Conservation (phyloP, 1,140 invertebrate genomes). For the Zaprionus gabonicus region DNA sequence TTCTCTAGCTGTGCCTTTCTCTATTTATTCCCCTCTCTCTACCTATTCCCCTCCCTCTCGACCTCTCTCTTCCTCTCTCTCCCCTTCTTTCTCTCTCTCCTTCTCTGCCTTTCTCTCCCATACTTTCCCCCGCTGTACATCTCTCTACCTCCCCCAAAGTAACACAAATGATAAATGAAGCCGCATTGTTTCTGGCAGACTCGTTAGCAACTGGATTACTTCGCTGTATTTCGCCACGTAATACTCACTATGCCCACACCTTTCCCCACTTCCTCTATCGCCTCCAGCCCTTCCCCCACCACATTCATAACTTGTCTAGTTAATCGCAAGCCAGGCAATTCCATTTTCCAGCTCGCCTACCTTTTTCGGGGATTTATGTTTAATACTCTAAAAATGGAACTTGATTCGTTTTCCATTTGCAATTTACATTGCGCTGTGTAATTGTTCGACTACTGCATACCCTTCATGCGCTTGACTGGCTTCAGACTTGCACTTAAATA, state of each 20-base stretch:
- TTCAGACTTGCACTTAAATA: no score
- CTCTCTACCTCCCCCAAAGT: neutral
- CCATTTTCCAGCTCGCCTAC: neutral
- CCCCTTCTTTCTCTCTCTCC: neutral
- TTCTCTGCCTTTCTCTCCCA: neutral
- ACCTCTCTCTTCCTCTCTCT: neutral
- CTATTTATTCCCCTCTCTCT: no score
- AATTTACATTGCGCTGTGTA: no score
- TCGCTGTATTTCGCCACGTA: conserved; percentile 6
- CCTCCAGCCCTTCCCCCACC: neutral
- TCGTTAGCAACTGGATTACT: conserved; percentile 36
- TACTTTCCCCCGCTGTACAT: neutral
- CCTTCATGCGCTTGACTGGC: no score
- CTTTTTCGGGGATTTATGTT: neutral
- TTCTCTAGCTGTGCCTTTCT: neutral
- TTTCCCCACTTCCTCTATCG: neutral
- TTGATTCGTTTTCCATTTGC: neutral
- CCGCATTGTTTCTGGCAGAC: conserved; percentile 22
- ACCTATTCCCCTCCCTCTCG: neutral
- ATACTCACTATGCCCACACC: neutral
- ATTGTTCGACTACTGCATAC: no score
- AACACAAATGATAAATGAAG: conserved; percentile 44
- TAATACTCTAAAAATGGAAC: neutral
- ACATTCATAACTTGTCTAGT: neutral
- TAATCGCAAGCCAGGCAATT: neutral